phyloP scores from a whole-genome alignment of 2,113 vertebrate genomes.

The Piaya cayana region DNA sequence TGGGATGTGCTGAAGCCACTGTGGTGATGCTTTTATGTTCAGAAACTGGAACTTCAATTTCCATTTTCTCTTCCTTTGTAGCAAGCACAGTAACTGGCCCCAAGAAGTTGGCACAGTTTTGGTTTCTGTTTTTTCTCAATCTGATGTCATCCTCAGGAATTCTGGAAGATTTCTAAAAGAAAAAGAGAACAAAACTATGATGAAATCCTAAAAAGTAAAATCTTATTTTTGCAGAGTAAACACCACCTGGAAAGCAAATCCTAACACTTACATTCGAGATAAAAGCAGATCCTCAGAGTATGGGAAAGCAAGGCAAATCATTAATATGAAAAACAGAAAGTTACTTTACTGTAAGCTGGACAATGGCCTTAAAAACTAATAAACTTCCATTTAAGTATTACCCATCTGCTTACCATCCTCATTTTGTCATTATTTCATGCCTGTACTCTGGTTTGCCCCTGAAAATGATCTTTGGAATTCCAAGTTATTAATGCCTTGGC shows the following conservation, averaged over 20 bases:
- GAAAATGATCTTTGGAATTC: background rate
- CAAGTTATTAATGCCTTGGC: background rate
- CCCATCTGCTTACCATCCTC: background rate
- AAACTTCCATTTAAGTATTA: background rate
- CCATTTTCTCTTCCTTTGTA: slow-evolving; percentile 84
- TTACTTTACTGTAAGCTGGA: background rate
- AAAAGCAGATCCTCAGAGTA: background rate
- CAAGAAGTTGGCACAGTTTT: slow-evolving; percentile 83
- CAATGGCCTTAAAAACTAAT: background rate
- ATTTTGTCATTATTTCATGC: background rate
- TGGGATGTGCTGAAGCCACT: slow-evolving; percentile 62
- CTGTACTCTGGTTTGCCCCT: background rate
- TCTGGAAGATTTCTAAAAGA: slow-evolving; percentile 84
- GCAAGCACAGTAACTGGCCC: slow-evolving; percentile 81
- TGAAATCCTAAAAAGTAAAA: background rate
- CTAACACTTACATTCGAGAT: background rate
- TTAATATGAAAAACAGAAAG: background rate
- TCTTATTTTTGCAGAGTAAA: background rate
- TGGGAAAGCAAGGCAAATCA: background rate
- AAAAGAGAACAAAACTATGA: slow-evolving; percentile 16
- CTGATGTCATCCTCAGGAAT: slow-evolving; percentile 87
- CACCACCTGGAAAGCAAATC: slow-evolving; percentile 21
- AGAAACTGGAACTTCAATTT: slow-evolving; percentile 82
- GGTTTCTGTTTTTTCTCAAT: slow-evolving; percentile 77
- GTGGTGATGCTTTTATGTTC: slow-evolving; percentile 77